Evolutionary conservation across 2,797 vertebrate genomes (phyloP).

Genomic region (Alosa sapidissima): DNA sequence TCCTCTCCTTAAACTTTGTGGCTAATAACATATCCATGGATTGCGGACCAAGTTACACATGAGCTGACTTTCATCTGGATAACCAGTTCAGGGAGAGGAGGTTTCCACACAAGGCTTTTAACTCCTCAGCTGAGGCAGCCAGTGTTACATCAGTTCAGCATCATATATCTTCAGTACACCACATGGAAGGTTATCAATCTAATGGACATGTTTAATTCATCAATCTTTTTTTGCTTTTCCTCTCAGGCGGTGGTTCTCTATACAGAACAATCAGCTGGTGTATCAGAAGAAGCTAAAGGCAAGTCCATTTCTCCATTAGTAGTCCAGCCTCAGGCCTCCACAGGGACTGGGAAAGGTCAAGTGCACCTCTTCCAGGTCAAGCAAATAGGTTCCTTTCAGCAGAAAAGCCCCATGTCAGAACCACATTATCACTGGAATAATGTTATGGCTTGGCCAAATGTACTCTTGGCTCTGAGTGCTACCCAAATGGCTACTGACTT

Average conservation of each 20-base stretch:
- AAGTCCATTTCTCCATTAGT: constrained; percentile 47
- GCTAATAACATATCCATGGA: neutral
- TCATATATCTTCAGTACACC: constrained; percentile 8
- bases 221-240: neutral
- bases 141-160: constrained; percentile 32
- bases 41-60: neutral
- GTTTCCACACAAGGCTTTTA: constrained; percentile 42
- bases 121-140: neutral
- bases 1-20: constrained; percentile 8
- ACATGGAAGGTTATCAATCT: constrained; percentile 40
- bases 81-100: constrained; percentile 13
- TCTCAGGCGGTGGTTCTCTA: constrained; percentile 95
- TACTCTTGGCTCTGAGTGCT: constrained; percentile 22
- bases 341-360: constrained; percentile 47
- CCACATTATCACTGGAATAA: constrained; percentile 29
- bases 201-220: constrained; percentile 41
- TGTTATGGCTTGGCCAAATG: constrained; percentile 25
- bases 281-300: constrained; percentile 98
- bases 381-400: constrained; percentile 31
- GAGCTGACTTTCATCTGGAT: neutral
- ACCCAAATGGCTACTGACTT: neutral
- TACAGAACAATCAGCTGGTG: constrained; percentile 98
- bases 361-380: constrained; percentile 42
- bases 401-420: constrained; percentile 39
- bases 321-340: neutral